phyloP scores from a whole-genome alignment of 2,797 vertebrate species.

The Semaprochilodus insignis region DNA sequence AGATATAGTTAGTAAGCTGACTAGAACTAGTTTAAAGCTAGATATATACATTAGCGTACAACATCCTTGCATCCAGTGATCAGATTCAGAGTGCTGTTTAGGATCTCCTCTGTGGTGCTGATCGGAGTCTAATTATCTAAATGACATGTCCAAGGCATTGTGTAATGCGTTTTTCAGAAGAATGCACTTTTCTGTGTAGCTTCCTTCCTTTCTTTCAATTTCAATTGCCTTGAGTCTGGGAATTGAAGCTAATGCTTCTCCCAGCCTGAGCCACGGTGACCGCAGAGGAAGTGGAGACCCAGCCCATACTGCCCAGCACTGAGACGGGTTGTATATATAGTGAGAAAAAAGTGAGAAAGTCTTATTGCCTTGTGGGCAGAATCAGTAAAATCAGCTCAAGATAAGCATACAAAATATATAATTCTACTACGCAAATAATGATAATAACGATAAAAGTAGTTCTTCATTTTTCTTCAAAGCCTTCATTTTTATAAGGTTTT shows the following conservation, averaged over 20 bases:
- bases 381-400: no score
- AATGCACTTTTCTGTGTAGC: constrained; percentile 1
- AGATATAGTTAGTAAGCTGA: not conserved
- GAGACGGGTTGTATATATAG: not conserved
- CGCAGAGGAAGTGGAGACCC: constrained; percentile 5
- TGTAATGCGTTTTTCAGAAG: not conserved
- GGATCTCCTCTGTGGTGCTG: not conserved
- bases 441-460: no score
- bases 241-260: constrained; percentile 14
- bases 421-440: no score
- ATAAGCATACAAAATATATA: no score
- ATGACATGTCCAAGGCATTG: not conserved
- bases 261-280: not conserved
- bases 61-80: not conserved
- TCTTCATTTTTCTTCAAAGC: no score
- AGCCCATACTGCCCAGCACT: not conserved
- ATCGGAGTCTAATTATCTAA: not conserved
- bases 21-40: not conserved
- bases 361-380: not conserved
- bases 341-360: no score
- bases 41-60: not conserved
- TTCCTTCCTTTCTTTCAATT: constrained; percentile 11
- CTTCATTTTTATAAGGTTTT: no score
- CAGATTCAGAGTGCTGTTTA: not conserved
- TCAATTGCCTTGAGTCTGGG: not conserved